Base-by-base conservation (phyloP, 2,888 invertebrate species). In the Cheilosia pagana region DNA sequence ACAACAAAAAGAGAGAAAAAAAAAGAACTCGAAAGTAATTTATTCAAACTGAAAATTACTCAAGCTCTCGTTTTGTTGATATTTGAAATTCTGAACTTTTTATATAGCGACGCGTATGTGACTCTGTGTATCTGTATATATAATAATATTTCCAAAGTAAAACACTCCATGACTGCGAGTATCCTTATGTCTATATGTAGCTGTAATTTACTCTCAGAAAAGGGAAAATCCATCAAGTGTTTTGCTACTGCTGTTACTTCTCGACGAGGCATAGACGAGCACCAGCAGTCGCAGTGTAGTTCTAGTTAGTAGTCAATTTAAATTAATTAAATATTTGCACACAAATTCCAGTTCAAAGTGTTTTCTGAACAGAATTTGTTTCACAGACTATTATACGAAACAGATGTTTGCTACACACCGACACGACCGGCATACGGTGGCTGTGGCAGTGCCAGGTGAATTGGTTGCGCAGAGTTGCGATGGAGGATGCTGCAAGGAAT, bases 241-340 rank as follows among this genome's bases (percentile, higher is more conserved):
- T 83, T 70, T 68, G 67, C 72, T 23, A 60, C 60, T 67, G 62
- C 57, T 55, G 25, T 43, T 62, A 16, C 45, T 35, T 12, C 23
- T 39, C 16, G 10, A 62, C 23, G 53, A 50, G 59, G 39, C 35
- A 19, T 23, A 25, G n/a, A n/a, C n/a, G n/a, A n/a, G n/a, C n/a
- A n/a, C n/a, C n/a, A n/a, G n/a, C n/a, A n/a, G n/a, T n/a, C n/a
- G 21, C 12, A n/a, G 16, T 14, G 60, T 3, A 53, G 67, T 12
- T 23, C 23, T 39, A 70, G 57, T 63, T 52, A 74, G 57, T 59
- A 78, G 68, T 78, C 74, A 83, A 75, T 83, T 83, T 83, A 75
- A 78, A 78, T 83, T 83, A 83, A 83, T 83, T 83, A 83, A 83
- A 83, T 78, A 83, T 83, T 83, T 83, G 83, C 83, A 70, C 78